Evolutionary conservation across 2,113 vertebrate genomes (phyloP).

Genomic region (Salminus brasiliensis): DNA sequence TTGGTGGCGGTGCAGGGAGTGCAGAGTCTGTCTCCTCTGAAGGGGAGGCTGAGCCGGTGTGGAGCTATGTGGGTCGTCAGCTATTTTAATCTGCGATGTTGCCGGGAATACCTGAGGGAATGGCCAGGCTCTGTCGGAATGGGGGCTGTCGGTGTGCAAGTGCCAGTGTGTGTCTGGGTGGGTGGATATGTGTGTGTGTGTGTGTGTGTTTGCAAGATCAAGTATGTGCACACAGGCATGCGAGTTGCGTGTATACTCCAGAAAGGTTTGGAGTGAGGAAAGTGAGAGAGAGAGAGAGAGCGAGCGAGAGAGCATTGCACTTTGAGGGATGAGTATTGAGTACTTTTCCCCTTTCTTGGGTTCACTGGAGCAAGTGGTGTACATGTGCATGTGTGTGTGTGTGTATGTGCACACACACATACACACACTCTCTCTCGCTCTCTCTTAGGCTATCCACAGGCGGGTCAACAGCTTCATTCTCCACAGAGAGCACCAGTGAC

Average conservation of each 20-base stretch:
- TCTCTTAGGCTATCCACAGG: slow-evolving; percentile 40
- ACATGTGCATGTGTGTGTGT: slow-evolving; percentile 39
- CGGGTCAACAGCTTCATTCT: slow-evolving; percentile 50
- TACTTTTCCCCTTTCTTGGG: slow-evolving; percentile 27
- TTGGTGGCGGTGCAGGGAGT: slow-evolving; percentile 15
- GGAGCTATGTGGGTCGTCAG: slow-evolving; percentile 74
- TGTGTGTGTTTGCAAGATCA: background rate
- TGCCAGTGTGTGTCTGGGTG: slow-evolving; percentile 48
- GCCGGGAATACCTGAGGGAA: slow-evolving; percentile 72
- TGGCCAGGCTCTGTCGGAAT: slow-evolving; percentile 62
- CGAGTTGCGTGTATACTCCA: background rate
- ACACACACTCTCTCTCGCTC: slow-evolving; percentile 33
- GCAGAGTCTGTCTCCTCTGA: slow-evolving; percentile 44
- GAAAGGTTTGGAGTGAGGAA: slow-evolving; percentile 8
- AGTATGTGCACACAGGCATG: slow-evolving; percentile 14
- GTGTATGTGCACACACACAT: slow-evolving; percentile 54
- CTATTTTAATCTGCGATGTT: slow-evolving; percentile 79
- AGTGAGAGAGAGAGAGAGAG: background rate
- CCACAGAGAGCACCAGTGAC: slow-evolving; percentile 56
- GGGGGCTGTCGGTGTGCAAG: slow-evolving; percentile 47
- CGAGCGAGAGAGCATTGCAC: background rate
- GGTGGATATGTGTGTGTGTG: slow-evolving; percentile 33
- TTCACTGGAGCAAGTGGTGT: slow-evolving; percentile 44
- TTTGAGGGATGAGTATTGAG: slow-evolving; percentile 28
- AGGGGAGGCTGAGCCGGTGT: slow-evolving; percentile 41